Conservation (phyloP, 2,113 vertebrate species). For the Tetrao urogallus region DNA sequence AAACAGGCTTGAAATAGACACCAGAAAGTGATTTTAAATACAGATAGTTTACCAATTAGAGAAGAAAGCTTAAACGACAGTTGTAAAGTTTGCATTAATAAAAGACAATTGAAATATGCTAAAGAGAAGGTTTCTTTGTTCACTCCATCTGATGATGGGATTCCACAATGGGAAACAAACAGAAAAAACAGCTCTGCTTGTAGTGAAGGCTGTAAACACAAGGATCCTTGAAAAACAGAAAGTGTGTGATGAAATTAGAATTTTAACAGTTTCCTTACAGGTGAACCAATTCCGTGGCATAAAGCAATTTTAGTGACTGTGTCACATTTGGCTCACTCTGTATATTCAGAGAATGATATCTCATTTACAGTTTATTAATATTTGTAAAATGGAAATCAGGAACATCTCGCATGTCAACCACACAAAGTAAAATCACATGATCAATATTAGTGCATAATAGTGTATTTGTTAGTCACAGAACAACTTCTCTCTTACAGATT, state of each 20-base stretch:
- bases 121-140: not conserved
- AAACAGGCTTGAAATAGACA: not conserved
- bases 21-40: slow-evolving; percentile 16
- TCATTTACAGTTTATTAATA: not conserved
- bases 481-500: not conserved
- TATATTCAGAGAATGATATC: not conserved
- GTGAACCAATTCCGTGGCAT: not conserved
- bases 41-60: not conserved
- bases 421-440: not conserved
- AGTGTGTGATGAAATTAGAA: not conserved
- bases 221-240: not conserved
- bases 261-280: not conserved
- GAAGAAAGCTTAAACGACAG: not conserved
- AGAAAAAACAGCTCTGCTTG: not conserved
- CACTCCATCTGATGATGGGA: slow-evolving; percentile 2
- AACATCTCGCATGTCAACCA: not conserved
- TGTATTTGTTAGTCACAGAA: not conserved
- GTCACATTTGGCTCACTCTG: not conserved
- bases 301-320: not conserved
- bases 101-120: not conserved
- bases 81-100: not conserved
- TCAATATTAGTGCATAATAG: not conserved
- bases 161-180: slow-evolving; percentile 11
- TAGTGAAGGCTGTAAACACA: slow-evolving; percentile 15
- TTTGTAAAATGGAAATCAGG: not conserved